Evolutionary conservation across 2,113 vertebrate genomes (phyloP), one percentile per base, ranked within the genome.

Genomic region (Eubucco bourcierii): DNA sequence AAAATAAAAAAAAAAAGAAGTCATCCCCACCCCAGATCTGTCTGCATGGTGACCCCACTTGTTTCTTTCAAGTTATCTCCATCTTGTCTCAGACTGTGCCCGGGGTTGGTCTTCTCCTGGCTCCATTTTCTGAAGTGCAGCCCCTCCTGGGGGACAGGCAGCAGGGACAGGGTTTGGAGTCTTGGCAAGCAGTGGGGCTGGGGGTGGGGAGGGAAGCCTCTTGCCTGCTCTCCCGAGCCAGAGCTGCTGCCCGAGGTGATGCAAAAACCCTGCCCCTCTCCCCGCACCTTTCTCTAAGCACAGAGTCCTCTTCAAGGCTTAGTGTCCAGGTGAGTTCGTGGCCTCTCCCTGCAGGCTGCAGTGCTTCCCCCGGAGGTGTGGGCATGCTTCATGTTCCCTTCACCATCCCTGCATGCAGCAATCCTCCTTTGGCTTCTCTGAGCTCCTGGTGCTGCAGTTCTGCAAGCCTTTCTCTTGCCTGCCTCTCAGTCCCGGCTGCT

Each of bases 41-140:
- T 98, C 95, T 97, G 98, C 98, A 98, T 98, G 96, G 85, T 82
- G 91, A 83, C 55, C 94, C 94, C 87, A 89, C 78, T 93, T 76
- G 93, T 94, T 90, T 94, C 90, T 90, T 88, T 44, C 52, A 15
- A 96, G 64, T 90, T 94, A 82, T 96, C 89, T 95, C 96, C 97
- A 97, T 98, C 95, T 95, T 95, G 94, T 97, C 94, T 97, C 97
- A 94, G 92, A 66, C 19, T 65, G 93, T 93, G 95, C 96, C 95
- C 60, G 11, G 85, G 95, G 72, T 96, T 82, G 97, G 96, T 94
- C 96, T 97, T 96, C 96, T 17, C 59, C 20, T 97, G 97, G 97
- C 96, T 98, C 96, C 97, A 92, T 98, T 98, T 97, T 98, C 97
- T 74, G 95, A 96, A 93, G 59, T 6, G 64, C 9, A 34, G 82